Conservation (phyloP, 2,113 vertebrate species). For the Centropus unirufus region DNA sequence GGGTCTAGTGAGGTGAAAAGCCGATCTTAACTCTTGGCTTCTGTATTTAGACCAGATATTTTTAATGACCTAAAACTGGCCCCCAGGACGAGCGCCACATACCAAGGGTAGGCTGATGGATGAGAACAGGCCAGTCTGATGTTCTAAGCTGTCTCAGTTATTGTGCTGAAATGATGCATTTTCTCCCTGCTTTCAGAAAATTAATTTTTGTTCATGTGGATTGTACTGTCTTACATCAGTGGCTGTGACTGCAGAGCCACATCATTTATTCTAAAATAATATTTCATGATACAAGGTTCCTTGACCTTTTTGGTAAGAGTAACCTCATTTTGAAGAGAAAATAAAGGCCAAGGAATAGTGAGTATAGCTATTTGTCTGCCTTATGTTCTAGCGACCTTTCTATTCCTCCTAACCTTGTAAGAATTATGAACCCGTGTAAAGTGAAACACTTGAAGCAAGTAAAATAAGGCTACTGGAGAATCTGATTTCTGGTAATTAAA, state of each 20-base stretch:
- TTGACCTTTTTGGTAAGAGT: slow-evolving; percentile 58
- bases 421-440: neutral
- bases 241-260: slow-evolving; percentile 51
- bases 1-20: neutral
- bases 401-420: slow-evolving; percentile 14
- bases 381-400: slow-evolving; percentile 18
- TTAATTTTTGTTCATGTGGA: slow-evolving; percentile 39
- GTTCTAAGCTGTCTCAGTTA: neutral
- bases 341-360: slow-evolving; percentile 46
- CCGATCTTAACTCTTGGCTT: neutral
- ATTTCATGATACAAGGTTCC: slow-evolving; percentile 14
- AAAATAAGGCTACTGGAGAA: neutral
- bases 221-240: slow-evolving; percentile 24
- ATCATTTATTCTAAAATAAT: slow-evolving; percentile 49
- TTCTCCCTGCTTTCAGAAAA: slow-evolving; percentile 57
- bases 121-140: neutral
- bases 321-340: slow-evolving; percentile 63
- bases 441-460: neutral
- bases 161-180: slow-evolving; percentile 40
- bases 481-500: neutral
- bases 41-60: neutral
- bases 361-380: slow-evolving; percentile 43
- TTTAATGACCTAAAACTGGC: neutral
- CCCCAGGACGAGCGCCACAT: neutral
- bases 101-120: neutral